A percentile compares a stretch with the other conserved stretches of the same genome.
phyloP scores from a whole-genome alignment of 2,113 vertebrate genomes.

The Mohoua ochrocephala region DNA sequence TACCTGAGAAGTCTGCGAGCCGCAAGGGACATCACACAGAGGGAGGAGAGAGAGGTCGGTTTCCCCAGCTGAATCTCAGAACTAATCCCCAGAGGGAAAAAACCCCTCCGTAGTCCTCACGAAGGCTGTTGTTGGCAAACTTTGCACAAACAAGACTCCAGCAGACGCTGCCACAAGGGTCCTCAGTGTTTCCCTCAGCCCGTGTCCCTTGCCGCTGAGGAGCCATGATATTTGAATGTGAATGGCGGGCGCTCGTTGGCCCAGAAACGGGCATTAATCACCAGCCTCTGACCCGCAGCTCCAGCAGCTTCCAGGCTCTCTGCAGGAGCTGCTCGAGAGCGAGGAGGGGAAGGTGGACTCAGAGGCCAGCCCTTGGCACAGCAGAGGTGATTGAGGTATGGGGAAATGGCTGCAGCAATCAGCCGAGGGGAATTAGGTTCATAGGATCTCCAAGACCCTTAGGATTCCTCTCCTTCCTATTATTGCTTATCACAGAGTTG shows the following conservation, averaged over 20 bases:
- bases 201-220: neutral
- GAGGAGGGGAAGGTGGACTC: neutral
- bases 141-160: neutral
- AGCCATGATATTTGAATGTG: constrained; percentile 40
- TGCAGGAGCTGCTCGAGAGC: neutral
- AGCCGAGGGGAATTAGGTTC: neutral
- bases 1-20: fast-evolving
- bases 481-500: neutral
- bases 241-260: neutral
- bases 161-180: neutral
- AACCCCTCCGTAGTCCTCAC: fast-evolving
- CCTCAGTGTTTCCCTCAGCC: neutral
- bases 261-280: neutral
- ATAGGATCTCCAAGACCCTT: neutral
- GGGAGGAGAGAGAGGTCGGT: fast-evolving
- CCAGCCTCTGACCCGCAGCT: neutral
- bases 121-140: constrained; percentile 8
- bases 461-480: neutral
- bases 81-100: neutral
- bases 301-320: constrained; percentile 1
- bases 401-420: neutral
- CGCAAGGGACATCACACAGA: neutral
- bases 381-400: neutral
- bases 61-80: neutral
- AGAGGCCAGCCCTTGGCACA: neutral